These are phyloP conservation scores for Catostomus latipinnis DNA, from an alignment of 2,797 vertebrate species.

Conservation along the genomic window DNA sequence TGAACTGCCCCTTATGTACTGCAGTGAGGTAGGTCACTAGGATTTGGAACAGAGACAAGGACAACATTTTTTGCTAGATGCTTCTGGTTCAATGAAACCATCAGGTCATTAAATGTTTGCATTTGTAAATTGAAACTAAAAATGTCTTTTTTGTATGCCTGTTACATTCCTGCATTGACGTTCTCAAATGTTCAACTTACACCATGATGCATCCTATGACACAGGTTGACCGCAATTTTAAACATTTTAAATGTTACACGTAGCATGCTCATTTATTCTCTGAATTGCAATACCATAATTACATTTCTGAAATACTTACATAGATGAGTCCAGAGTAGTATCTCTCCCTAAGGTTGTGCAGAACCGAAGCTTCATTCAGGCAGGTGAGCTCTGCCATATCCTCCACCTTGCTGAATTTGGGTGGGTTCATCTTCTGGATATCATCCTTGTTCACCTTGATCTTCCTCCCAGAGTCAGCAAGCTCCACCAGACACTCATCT, in stretches of 20 bases:
- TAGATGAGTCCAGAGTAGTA: constrained; percentile 91
- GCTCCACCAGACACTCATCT: constrained; percentile 93
- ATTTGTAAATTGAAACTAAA: too few species aligned
- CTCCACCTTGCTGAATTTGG: constrained; percentile 90
- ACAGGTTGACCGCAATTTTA: background rate
- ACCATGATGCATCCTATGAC: too few species aligned
- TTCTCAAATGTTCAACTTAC: too few species aligned
- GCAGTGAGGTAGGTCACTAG: too few species aligned
- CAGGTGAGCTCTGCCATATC: constrained; percentile 92
- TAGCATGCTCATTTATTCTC: too few species aligned
- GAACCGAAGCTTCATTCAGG: constrained; percentile 88
- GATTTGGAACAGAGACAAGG: too few species aligned
- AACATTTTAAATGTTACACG: background rate
- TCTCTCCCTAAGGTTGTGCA: constrained; percentile 89
- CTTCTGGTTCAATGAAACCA: too few species aligned
- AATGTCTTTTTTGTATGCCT: too few species aligned
- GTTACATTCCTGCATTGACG: too few species aligned
- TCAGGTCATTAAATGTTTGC: too few species aligned
- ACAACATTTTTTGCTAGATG: too few species aligned
- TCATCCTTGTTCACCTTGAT: constrained; percentile 90
- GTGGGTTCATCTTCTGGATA: constrained; percentile 92
- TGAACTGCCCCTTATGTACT: too few species aligned
- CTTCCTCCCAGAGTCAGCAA: constrained; percentile 92
- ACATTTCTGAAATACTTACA: constrained; percentile 70
- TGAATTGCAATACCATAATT: background rate